Percentiles rank a stretch among this genome's conserved stretches.
Conservation (phyloP, 2,888 invertebrate genomes). For the Dryomyza anilis region DNA sequence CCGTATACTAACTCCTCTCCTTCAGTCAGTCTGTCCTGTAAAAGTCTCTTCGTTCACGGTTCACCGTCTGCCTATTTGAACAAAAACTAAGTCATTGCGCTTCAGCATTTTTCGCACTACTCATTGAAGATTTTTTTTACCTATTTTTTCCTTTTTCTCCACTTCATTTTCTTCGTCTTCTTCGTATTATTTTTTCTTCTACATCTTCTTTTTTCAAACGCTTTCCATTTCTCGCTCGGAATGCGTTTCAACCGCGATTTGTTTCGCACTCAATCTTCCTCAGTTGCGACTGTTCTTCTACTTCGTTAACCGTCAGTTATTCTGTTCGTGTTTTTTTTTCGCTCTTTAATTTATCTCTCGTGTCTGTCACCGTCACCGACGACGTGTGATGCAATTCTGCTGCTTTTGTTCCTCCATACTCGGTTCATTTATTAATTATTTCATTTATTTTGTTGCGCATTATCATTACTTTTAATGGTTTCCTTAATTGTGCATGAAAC, state of each 20-base stretch:
- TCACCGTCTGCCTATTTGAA: too few relatives aligned
- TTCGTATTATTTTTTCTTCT: not conserved
- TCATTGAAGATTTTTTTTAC: too few relatives aligned
- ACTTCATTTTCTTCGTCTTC: not conserved
- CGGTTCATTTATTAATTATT: not conserved
- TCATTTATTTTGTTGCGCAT: not conserved
- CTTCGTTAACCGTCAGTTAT: not conserved
- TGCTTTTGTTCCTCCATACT: not conserved
- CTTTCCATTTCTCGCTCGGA: conserved; percentile 18
- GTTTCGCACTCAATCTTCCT: not conserved
- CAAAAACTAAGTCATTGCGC: too few relatives aligned
- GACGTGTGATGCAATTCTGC: conserved; percentile 1
- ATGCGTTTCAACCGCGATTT: conserved; percentile 8
- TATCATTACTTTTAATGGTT: too few relatives aligned
- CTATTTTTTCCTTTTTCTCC: too few relatives aligned
- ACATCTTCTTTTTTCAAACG: not conserved
- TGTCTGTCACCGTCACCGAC: not conserved
- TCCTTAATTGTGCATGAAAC: not conserved
- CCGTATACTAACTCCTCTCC: too few relatives aligned
- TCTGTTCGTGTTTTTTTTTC: too few relatives aligned
- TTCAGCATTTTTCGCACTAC: too few relatives aligned
- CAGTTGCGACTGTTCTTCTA: too few relatives aligned
- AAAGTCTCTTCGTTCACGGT: not conserved
- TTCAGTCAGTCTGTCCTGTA: not conserved
- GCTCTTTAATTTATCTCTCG: not conserved